Percentiles rank a stretch among this genome's conserved stretches.
Conservation (phyloP, 2,888 invertebrate species). For the Xylophagus ater region DNA sequence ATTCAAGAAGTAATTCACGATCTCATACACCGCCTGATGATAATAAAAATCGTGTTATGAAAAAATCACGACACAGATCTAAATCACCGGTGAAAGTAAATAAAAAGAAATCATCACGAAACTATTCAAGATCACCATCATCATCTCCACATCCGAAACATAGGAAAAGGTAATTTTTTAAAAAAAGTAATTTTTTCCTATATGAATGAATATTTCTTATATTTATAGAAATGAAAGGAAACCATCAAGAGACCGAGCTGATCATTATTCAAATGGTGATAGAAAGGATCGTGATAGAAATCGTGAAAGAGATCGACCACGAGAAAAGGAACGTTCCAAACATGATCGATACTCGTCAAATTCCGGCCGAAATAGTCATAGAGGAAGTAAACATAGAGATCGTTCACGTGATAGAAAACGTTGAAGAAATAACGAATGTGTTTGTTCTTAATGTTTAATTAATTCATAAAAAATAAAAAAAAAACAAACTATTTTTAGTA, state of each 20-base stretch:
- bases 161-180: conserved; percentile 29
- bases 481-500: too few species aligned
- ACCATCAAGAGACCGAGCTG: conserved; percentile 29
- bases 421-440: too few species aligned
- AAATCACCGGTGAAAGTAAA: conserved; percentile 27
- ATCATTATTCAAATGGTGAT: conserved; percentile 25
- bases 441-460: too few species aligned
- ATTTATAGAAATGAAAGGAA: conserved; percentile 18
- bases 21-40: conserved; percentile 25
- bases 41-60: conserved; percentile 18
- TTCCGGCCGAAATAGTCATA: conserved; percentile 24
- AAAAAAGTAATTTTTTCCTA: not conserved
- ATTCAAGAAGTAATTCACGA: conserved; percentile 31
- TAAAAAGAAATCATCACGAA: conserved; percentile 34
- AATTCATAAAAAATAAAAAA: too few species aligned
- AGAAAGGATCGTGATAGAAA: conserved; percentile 28
- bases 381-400: conserved; percentile 29
- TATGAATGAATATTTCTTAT: not conserved
- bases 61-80: conserved; percentile 22
- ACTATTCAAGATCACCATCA: conserved; percentile 33
- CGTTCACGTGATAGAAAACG: conserved; percentile 35
- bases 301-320: conserved; percentile 12
- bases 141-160: conserved; percentile 37
- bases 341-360: conserved; percentile 31
- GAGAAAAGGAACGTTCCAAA: conserved; percentile 21